Base-by-base conservation (phyloP, 2,113 vertebrate genomes). In the Cryptotis parvus region DNA sequence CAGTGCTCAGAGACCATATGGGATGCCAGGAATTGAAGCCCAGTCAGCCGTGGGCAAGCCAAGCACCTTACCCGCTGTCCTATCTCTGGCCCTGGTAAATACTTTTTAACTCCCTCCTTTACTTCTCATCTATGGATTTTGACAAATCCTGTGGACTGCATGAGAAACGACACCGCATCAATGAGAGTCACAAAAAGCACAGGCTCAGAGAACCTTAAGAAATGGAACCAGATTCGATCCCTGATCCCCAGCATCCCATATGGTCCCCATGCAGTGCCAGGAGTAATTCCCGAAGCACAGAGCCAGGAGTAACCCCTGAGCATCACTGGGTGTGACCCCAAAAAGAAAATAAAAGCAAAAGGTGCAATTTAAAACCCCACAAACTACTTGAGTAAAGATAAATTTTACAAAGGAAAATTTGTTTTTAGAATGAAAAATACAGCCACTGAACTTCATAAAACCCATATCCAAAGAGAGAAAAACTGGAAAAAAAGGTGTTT, bases 401-500 rank as follows among this genome's bases (percentile, higher is more conserved):
- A 69, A 20, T 84, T 87, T 49, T 73, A 33, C 1, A 24, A 72
- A 29, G 58, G 26, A 72, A 85, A 33, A 6, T 52, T n/a, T 6
- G 45, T 86, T 90, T 68, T 80, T 24, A 72, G 87, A n/a, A 76
- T 31, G 18, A 88, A 84, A 94, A 91, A 52, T 37, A 75, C 1
- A 66, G 55, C 39, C 29, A 78, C 16, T 78, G 45, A 90, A 90
- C 20, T 90, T 87, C 37, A 79, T 49, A 12, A 88, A 74, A 79
- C 22, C 31, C 58, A 73, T 70, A 74, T 68, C 11, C 16, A 91
- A 35, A n/a, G n/a, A n/a, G n/a, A 73, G 35, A 70, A 41, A 45
- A 55, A 72, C 27, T n/a, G n/a, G n/a, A n/a, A n/a, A n/a, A 49
- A 49, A 49, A 49, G 14, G 45, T 12, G 9, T 14, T 49, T 9